phyloP scores from a whole-genome alignment of 1,140 invertebrate genomes.

The Drosophila albomicans region DNA sequence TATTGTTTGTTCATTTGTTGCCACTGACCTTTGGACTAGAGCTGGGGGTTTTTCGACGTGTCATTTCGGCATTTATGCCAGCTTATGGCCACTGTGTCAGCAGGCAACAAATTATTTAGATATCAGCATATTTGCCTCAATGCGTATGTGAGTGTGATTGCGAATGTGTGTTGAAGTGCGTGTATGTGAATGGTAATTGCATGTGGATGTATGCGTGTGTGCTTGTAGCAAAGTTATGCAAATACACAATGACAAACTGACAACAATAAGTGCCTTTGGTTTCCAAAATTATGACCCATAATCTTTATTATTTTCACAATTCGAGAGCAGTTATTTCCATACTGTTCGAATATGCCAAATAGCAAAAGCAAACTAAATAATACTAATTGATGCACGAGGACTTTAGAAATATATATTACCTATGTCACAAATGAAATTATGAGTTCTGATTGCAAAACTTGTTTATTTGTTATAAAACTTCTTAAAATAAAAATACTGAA shows the following conservation, averaged over 20 bases:
- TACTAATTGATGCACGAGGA: not conserved
- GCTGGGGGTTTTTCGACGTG: slow-evolving; percentile 1
- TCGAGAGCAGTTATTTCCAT: not conserved
- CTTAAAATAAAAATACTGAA: too few relatives aligned
- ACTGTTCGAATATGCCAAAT: not conserved
- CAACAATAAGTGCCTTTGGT: slow-evolving; percentile 16
- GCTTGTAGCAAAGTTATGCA: slow-evolving; percentile 54
- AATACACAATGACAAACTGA: slow-evolving; percentile 59
- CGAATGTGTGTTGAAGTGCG: slow-evolving; percentile 1
- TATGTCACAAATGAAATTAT: too few relatives aligned
- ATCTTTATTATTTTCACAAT: not conserved
- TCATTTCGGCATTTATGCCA: slow-evolving; percentile 42
- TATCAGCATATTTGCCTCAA: slow-evolving; percentile 51
- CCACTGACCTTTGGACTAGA: slow-evolving; percentile 30
- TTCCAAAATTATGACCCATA: not conserved
- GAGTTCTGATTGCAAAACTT: too few relatives aligned
- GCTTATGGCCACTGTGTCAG: slow-evolving; percentile 46
- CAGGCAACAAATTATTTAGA: slow-evolving; percentile 58
- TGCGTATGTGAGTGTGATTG: slow-evolving; percentile 19
- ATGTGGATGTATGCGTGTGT: slow-evolving; percentile 56
- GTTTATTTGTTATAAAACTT: too few relatives aligned
- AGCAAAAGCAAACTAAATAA: not conserved
- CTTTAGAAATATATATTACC: too few relatives aligned
- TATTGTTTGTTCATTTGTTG: slow-evolving; percentile 52
- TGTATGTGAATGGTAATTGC: slow-evolving; percentile 57